Conservation (phyloP, 2,797 vertebrate species). For the Sparidentex hasta region DNA sequence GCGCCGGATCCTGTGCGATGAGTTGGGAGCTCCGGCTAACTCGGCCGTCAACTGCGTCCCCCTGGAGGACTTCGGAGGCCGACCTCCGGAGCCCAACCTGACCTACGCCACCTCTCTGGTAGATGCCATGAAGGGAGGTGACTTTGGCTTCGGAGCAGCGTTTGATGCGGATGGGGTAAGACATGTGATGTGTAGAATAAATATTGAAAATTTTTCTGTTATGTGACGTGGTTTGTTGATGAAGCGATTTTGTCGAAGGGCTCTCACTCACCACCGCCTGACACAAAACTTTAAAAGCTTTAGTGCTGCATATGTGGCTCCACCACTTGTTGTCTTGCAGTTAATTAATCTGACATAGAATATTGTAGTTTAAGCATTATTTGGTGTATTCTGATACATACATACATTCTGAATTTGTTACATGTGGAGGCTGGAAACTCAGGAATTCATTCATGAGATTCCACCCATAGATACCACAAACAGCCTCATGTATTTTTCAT, state of each 20-base stretch:
- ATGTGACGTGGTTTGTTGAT: no score
- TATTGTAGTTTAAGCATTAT: no score
- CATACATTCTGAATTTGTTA: no score
- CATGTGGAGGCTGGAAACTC: not conserved
- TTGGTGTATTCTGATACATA: no score
- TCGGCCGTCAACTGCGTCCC: conserved; percentile 97
- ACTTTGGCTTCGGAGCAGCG: conserved; percentile 97
- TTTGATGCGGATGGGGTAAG: conserved; percentile 99
- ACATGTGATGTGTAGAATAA: no score
- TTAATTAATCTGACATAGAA: no score
- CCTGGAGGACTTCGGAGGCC: conserved; percentile 97
- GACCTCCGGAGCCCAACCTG: conserved; percentile 94
- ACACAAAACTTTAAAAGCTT: no score
- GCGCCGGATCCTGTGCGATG: conserved; percentile 95
- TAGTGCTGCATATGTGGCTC: no score
- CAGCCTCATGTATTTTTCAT: conserved; percentile 24
- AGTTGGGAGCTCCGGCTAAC: conserved; percentile 96
- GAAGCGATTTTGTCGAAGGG: no score
- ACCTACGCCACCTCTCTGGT: conserved; percentile 93
- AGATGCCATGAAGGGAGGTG: conserved; percentile 97
- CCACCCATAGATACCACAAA: conserved; percentile 20
- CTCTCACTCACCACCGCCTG: no score
- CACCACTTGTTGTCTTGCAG: no score
- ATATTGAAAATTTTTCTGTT: no score
- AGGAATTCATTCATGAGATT: not conserved